phyloP scores from a whole-genome alignment of 2,888 invertebrate genomes.

The Latrodectus elegans region DNA sequence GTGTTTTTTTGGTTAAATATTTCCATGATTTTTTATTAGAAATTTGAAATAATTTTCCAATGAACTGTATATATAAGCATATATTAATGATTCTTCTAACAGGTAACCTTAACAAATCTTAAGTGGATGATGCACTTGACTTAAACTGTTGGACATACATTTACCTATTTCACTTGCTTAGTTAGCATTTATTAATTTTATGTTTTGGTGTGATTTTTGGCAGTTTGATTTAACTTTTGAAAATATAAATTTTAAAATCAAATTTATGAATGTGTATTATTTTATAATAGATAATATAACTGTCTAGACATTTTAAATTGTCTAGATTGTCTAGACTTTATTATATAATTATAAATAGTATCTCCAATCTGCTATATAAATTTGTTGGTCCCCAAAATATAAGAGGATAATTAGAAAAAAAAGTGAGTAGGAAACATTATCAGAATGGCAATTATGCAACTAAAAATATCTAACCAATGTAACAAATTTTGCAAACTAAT shows the following conservation, averaged over 20 bases:
- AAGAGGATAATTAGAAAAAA: too few relatives aligned
- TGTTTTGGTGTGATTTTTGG: too few relatives aligned
- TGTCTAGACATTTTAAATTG: too few relatives aligned
- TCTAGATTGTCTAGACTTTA: too few relatives aligned
- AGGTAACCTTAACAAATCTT: background rate
- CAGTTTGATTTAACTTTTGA: background rate
- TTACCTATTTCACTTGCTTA: background rate
- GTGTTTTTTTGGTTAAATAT: background rate
- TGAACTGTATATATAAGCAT: background rate
- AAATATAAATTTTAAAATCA: background rate
- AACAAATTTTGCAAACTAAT: too few relatives aligned
- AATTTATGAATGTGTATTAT: background rate
- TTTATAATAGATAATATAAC: constrained; percentile 4
- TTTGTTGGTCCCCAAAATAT: too few relatives aligned
- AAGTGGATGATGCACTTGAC: background rate
- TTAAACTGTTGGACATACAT: background rate
- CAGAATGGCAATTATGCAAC: too few relatives aligned
- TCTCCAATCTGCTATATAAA: too few relatives aligned
- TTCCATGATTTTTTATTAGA: background rate
- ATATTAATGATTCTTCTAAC: background rate
- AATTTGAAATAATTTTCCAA: background rate
- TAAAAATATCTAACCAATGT: too few relatives aligned
- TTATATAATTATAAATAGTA: too few relatives aligned
- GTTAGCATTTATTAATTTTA: too few relatives aligned
- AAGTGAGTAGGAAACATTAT: too few relatives aligned